Base-by-base conservation (phyloP, 1,140 invertebrate genomes). In the Antheraea mylitta region DNA sequence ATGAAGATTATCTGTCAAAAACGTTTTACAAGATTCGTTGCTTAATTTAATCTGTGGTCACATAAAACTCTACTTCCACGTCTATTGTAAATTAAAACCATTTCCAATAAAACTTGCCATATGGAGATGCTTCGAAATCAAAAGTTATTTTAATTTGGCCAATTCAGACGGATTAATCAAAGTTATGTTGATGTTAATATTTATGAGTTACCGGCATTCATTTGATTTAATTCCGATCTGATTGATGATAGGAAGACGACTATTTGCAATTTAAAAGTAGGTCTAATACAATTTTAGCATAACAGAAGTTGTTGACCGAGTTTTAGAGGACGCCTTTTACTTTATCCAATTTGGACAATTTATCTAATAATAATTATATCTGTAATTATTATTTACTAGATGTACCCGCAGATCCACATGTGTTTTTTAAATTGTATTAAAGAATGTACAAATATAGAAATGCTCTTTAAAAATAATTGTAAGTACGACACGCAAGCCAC, bases 251-350 rank as follows among this genome's bases (percentile, higher is more conserved):
- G 37, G 19, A 37, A 37, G 19, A 62, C 60, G 13, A 5, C 4
- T 36, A 63, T 53, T 53, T 63, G 61, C 61, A 63, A 63, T 63
- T 63, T 63, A 36, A 37, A 63, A 37, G 37, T 37, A 37, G 61
- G 16, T 61, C 30, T 61, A 13, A 63, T 37, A 63, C 22, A 37
- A 37, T 37, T 63, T 63, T 63, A 37, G 37, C 18, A 37, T 63
- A 63, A 63, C 18, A 63, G 37, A 30, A 63, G 22, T 37, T 11
- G 18, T 63, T 63, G 61, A 63, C 61, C 61, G 36, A 63, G 30
- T 63, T 63, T 16, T 8, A 37, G 37, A 11, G 19, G 22, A n/a
- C 11, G 30, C 61, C 61, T 63, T 37, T 63, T 63, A 63, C 61
- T 63, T 63, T 63, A 16, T 53, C 1, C 45, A 13, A 6, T 53